Conservation (phyloP, 2,888 invertebrate genomes). For the Tetanocera ferruginea region DNA sequence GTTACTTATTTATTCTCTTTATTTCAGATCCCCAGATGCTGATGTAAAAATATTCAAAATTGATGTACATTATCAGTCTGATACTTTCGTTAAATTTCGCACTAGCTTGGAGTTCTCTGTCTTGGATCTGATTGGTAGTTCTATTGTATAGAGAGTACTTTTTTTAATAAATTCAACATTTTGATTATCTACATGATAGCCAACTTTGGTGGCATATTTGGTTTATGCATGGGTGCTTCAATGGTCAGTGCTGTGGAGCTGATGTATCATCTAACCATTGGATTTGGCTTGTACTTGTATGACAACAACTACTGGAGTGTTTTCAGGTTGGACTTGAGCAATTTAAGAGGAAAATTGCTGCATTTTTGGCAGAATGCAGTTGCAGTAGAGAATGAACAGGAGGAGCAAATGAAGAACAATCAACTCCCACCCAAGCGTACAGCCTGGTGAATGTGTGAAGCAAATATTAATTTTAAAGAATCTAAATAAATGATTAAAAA, state of each 20-base stretch:
- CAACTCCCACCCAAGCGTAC: no score
- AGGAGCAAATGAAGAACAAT: neutral
- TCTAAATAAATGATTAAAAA: no score
- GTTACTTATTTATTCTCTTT: neutral
- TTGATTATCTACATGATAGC: conserved; percentile 58
- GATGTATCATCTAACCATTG: conserved; percentile 67
- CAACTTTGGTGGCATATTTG: conserved; percentile 71
- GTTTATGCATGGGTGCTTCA: conserved; percentile 71
- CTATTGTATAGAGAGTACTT: neutral
- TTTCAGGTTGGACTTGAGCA: conserved; percentile 39
- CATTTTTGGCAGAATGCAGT: neutral
- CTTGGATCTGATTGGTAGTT: conserved; percentile 69
- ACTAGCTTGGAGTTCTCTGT: conserved; percentile 69
- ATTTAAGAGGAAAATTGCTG: neutral
- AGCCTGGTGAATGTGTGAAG: no score
- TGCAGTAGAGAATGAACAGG: neutral
- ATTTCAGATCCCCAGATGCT: conserved; percentile 45
- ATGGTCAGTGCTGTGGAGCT: conserved; percentile 70
- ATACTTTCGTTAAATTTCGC: conserved; percentile 67
- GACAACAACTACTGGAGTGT: conserved; percentile 55
- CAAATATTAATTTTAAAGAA: no score
- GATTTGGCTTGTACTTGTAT: conserved; percentile 59
- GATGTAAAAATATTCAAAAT: conserved; percentile 56
- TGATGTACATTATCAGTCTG: conserved; percentile 69
- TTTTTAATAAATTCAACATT: neutral